A percentile compares a stretch with the other conserved stretches of the same genome.
Conservation (phyloP, 1,140 invertebrate genomes). For the Papilio xuthus region DNA sequence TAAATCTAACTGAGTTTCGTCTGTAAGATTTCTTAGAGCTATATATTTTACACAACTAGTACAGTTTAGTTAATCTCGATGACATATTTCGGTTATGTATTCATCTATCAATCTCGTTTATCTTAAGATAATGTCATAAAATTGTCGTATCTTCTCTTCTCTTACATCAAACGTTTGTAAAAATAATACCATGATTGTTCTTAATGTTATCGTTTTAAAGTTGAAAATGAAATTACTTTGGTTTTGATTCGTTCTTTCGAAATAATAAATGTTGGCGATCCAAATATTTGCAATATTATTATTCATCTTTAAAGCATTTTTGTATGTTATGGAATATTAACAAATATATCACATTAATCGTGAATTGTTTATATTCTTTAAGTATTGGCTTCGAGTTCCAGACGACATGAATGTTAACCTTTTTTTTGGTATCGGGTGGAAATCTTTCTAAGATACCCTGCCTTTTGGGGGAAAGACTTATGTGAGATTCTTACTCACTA, state of each 20-base stretch:
- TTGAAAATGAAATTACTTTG: not conserved
- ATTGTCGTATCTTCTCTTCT: not conserved
- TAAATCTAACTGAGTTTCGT: no score
- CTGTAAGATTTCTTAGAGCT: not conserved
- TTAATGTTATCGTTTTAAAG: not conserved
- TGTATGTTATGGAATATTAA: no score
- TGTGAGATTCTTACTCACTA: no score
- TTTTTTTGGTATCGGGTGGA: no score
- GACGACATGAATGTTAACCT: no score
- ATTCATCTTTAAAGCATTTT: not conserved
- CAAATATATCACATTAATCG: no score
- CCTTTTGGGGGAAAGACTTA: no score
- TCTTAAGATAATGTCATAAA: constrained; percentile 34
- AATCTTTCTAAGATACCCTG: no score
- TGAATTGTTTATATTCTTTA: no score
- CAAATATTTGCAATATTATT: not conserved
- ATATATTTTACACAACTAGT: not conserved
- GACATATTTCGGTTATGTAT: constrained; percentile 12
- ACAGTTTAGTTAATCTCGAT: not conserved
- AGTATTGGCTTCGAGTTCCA: no score
- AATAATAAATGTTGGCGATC: constrained; percentile 5
- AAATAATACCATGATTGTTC: not conserved
- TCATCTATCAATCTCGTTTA: constrained; percentile 30
- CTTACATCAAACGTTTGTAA: not conserved
- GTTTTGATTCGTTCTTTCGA: not conserved